A percentile compares a stretch with the other conserved stretches of the same genome.
These are phyloP conservation scores for Drosophila ercepeae DNA, from an alignment of 1,140 invertebrate species.

Conservation along the genomic window DNA sequence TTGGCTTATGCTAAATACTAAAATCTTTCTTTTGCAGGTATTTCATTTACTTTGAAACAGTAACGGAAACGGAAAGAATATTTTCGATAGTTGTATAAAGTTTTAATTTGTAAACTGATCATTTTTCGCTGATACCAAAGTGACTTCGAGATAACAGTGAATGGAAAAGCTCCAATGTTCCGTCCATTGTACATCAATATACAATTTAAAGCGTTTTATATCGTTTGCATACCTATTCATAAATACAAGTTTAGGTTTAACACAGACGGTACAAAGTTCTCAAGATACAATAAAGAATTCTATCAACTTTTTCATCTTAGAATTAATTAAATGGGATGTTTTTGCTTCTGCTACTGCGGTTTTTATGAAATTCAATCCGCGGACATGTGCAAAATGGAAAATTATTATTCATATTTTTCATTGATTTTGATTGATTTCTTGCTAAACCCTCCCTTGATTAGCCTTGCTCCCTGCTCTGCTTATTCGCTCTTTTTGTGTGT, in stretches of 20 bases:
- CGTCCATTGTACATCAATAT: conserved; percentile 50
- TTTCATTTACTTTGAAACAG: conserved; percentile 45
- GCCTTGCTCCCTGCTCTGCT: conserved; percentile 9
- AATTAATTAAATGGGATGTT: conserved; percentile 65
- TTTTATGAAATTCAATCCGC: conserved; percentile 34
- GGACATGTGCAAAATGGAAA: conserved; percentile 53
- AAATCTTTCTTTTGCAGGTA: conserved; percentile 71
- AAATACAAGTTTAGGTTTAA: conserved; percentile 68
- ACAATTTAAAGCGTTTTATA: conserved; percentile 42
- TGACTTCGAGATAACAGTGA: conserved; percentile 38
- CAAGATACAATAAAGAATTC: conserved; percentile 73
- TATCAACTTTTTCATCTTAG: conserved; percentile 66
- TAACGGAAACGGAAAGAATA: conserved; percentile 49
- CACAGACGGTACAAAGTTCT: conserved; percentile 77
- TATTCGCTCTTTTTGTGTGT: conserved; percentile 86
- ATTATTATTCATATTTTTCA: conserved; percentile 24
- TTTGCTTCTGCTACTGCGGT: conserved; percentile 11
- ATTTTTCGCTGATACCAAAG: conserved; percentile 29
- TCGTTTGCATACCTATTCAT: conserved; percentile 41
- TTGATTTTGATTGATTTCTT: conserved; percentile 52
- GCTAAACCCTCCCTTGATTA: conserved; percentile 14
- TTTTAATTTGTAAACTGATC: conserved; percentile 28
- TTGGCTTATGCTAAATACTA: conserved; percentile 72
- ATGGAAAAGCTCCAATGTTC: conserved; percentile 42
- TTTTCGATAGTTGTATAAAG: conserved; percentile 15